Evolutionary conservation across 2,113 vertebrate species (phyloP), one percentile per base, ranked within the genome.

Genomic region (Brachyistius frenatus): DNA sequence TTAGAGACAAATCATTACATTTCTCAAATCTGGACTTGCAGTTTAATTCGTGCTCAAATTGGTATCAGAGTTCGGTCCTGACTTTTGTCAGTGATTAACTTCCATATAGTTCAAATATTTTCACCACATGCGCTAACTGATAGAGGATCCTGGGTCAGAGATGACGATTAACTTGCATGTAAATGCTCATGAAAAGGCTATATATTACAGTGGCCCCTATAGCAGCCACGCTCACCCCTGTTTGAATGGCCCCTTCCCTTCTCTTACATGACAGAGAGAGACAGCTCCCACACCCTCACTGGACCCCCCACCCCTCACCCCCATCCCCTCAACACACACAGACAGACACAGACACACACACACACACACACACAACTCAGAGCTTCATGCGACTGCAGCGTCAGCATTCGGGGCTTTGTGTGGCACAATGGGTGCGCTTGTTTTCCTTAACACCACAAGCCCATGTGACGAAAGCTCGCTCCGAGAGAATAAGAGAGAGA

Each of bases 361-460:
- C 37, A 46, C 47, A 65, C 67, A 77, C 66, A 57, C 55, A 74
- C 65, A 83, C 36, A 72, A 67, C 61, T 67, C 66, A 52, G 23
- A 23, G 91, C 90, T 91, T 90, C 88, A 87, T 90, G 90, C 88
- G 71, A 92, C 89, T 94, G 94, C 94, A 94, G 84, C 49, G 92
- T 95, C 95, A 95, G 95, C 94, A 94, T 91, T 92, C 76, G 30
- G 83, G 92, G 91, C 93, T 95, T 95, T 94, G 92, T 94, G 91
- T 63, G 80, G 72, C 89, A 95, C 94, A 95, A 95, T 94, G 85
- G 94, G 74, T 10, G 89, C 70, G 86, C 88, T 95, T 95, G 95
- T 95, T 94, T 94, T 94, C 89, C 90, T 94, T 94, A 94, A 94
- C 89, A 88, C 92, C 89, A 87, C 84, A 7, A 74, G 76, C 86